A percentile compares a stretch with the other conserved stretches of the same genome.
These are phyloP conservation scores for Bathynomus jamesi DNA, from an alignment of 1,140 invertebrate species.

Conservation along the genomic window DNA sequence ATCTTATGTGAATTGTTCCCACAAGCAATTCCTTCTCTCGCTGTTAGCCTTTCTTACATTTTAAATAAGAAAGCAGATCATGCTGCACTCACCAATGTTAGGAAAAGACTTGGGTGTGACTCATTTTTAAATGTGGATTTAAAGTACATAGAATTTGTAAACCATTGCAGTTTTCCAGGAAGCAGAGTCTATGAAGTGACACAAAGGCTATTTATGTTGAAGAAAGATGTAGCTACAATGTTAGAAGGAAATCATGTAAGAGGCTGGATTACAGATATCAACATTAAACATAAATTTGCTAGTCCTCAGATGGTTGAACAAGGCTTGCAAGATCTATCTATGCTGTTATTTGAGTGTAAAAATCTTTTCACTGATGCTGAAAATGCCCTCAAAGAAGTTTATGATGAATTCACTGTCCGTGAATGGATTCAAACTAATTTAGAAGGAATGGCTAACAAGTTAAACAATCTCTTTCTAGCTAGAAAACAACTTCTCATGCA, in stretches of 20 bases:
- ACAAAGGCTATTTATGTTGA: slow-evolving; percentile 47
- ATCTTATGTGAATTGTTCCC: slow-evolving; percentile 84
- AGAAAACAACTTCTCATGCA: slow-evolving; percentile 17
- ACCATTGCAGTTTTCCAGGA: slow-evolving; percentile 49
- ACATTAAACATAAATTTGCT: slow-evolving; percentile 64
- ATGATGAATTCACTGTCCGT: slow-evolving; percentile 61
- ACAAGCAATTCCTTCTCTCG: slow-evolving; percentile 66
- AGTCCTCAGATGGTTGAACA: slow-evolving; percentile 63
- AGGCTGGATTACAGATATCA: slow-evolving; percentile 72
- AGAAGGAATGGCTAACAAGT: slow-evolving; percentile 44
- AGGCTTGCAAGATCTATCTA: slow-evolving; percentile 55
- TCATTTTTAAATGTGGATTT: slow-evolving; percentile 45
- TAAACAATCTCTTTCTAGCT: slow-evolving; percentile 19
- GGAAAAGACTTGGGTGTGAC: slow-evolving; percentile 53
- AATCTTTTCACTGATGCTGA: slow-evolving; percentile 54
- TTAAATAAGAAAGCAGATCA: slow-evolving; percentile 56
- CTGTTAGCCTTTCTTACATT: slow-evolving; percentile 53
- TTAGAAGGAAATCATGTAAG: slow-evolving; percentile 37
- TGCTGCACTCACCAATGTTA: slow-evolving; percentile 48
- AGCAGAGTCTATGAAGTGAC: slow-evolving; percentile 53
- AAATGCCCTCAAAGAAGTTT: slow-evolving; percentile 57
- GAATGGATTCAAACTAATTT: slow-evolving; percentile 66
- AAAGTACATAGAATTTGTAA: slow-evolving; percentile 35
- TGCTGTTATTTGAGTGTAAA: slow-evolving; percentile 41
- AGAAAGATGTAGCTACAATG: slow-evolving; percentile 39